Conservation (phyloP, 2,888 invertebrate genomes). For the Calameuta filiformis region DNA sequence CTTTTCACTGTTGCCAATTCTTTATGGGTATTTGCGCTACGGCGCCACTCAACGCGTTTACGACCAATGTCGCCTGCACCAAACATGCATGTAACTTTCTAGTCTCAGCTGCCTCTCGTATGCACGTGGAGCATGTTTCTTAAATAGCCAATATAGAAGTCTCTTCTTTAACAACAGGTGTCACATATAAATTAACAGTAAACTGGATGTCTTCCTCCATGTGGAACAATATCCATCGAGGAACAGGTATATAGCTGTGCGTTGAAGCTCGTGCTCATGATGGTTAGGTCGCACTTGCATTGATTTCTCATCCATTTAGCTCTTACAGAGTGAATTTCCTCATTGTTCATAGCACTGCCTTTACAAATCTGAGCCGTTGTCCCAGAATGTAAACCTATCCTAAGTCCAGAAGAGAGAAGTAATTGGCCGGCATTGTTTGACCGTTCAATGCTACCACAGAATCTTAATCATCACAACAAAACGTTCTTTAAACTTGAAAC, state of each 20-base stretch:
- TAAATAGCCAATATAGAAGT: not conserved
- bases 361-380: not conserved
- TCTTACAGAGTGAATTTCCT: slow-evolving; percentile 7
- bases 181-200: not conserved
- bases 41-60: slow-evolving; percentile 66
- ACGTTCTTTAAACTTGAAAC: not conserved
- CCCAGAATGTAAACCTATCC: slow-evolving; percentile 37
- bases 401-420: slow-evolving; percentile 56
- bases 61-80: slow-evolving; percentile 64
- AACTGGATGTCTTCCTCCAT: slow-evolving; percentile 20
- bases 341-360: not conserved
- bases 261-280: slow-evolving; percentile 47
- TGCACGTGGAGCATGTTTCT: not conserved
- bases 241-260: slow-evolving; percentile 54
- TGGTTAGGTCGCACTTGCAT: slow-evolving; percentile 49
- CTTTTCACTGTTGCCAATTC: not conserved
- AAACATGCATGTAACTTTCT: slow-evolving; percentile 65
- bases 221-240: slow-evolving; percentile 58
- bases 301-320: slow-evolving; percentile 57
- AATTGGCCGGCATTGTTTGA: slow-evolving; percentile 52
- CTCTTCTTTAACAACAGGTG: not conserved
- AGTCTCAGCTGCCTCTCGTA: slow-evolving; percentile 39
- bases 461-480: not conserved
- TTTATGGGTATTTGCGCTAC: slow-evolving; percentile 57
- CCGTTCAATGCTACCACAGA: slow-evolving; percentile 16